Percentiles rank a stretch among this genome's conserved stretches.
phyloP scores from a whole-genome alignment of 2,797 vertebrate species.

The Enteromius afrohamiltoni region DNA sequence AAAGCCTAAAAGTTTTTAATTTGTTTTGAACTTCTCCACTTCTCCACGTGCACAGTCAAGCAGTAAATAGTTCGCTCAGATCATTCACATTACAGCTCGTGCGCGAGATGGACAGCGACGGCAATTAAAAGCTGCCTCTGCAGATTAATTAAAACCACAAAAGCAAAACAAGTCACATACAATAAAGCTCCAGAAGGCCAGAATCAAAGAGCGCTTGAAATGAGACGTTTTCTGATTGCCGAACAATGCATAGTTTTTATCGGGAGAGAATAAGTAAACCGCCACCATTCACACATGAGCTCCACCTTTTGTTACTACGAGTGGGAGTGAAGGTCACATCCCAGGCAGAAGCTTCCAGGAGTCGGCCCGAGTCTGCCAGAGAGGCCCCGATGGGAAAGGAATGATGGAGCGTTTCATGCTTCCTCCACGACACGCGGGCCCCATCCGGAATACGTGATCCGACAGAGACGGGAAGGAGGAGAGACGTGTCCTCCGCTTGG shows the following conservation, averaged over 20 bases:
- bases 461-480: conserved; percentile 64
- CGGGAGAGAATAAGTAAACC: conserved; percentile 7
- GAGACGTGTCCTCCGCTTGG: conserved; percentile 45
- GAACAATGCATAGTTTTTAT: conserved; percentile 22
- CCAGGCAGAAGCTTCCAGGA: conserved; percentile 67
- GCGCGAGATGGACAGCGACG: conserved; percentile 58
- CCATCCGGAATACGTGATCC: conserved; percentile 51
- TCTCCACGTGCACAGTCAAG: conserved; percentile 58
- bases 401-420: conserved; percentile 77
- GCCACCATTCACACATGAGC: conserved; percentile 16
- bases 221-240: conserved; percentile 6
- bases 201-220: conserved; percentile 1
- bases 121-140: conserved; percentile 64
- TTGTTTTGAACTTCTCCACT: conserved; percentile 60
- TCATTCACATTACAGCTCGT: conserved; percentile 56
- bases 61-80: conserved; percentile 61
- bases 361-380: conserved; percentile 63
- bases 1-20: conserved; percentile 57
- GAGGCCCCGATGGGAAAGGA: conserved; percentile 68
- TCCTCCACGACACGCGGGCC: conserved; percentile 45
- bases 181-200: conserved; percentile 26
- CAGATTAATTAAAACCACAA: conserved; percentile 60
- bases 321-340: conserved; percentile 74
- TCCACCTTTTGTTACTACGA: conserved; percentile 47
- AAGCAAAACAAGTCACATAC: conserved; percentile 50